A percentile compares a stretch with the other conserved stretches of the same genome.
Evolutionary conservation across 2,113 vertebrate species (phyloP).

Genomic region (Podiceps cristatus): DNA sequence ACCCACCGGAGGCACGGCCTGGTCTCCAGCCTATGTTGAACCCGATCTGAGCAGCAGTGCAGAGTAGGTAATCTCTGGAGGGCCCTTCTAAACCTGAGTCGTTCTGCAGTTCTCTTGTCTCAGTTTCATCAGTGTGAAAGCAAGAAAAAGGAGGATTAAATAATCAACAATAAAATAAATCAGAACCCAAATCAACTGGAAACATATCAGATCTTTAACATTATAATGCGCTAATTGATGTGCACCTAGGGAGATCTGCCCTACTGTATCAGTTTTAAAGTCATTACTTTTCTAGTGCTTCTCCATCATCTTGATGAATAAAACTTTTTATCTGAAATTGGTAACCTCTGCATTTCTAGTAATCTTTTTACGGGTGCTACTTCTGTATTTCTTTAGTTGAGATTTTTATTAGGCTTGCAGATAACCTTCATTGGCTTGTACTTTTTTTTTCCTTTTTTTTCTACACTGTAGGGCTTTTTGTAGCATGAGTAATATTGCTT

Average conservation of each 20-base stretch:
- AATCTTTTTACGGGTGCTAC: not conserved
- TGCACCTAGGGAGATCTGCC: not conserved
- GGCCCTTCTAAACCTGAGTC: not conserved
- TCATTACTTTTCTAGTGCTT: not conserved
- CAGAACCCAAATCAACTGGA: not conserved
- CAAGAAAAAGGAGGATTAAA: not conserved
- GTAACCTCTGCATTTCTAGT: not conserved
- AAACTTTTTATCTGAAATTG: not conserved
- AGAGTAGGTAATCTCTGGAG: not conserved
- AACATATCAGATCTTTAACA: not conserved
- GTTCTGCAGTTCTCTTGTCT: not conserved
- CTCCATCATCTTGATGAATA: not conserved
- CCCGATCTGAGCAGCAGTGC: not conserved
- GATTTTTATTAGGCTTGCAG: not conserved
- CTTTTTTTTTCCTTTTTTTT: not conserved
- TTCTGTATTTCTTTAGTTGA: not conserved
- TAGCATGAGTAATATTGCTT: not conserved
- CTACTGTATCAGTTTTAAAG: not conserved
- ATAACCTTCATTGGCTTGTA: not conserved
- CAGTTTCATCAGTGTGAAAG: not conserved
- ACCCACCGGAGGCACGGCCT: too few relatives aligned
- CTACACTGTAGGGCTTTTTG: fast-evolving
- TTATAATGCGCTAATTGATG: not conserved
- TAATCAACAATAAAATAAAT: not conserved
- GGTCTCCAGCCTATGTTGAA: too few relatives aligned